phyloP scores from a whole-genome alignment of 2,797 vertebrate species.

The Malurus leucopterus region DNA sequence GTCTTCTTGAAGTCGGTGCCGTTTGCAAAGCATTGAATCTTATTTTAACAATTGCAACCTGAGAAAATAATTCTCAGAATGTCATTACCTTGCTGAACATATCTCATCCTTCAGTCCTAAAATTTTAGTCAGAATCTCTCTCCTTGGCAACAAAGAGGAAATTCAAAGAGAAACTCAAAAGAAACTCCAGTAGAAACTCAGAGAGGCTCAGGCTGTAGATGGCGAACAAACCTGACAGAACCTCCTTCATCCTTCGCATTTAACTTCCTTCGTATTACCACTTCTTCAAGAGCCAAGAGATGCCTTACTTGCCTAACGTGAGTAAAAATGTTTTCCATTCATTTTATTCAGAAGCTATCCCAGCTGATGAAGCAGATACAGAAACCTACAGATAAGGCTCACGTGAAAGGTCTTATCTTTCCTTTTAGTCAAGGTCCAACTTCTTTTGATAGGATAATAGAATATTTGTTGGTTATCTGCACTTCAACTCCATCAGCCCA shows the following conservation, averaged over 20 bases:
- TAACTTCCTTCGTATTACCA: neutral
- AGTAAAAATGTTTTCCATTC: neutral
- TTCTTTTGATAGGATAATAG: neutral
- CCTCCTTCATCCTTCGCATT: neutral
- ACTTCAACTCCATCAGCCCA: neutral
- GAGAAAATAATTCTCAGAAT: neutral
- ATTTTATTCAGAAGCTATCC: constrained; percentile 11
- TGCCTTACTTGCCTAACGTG: neutral
- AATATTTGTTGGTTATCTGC: neutral
- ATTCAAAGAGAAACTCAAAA: neutral
- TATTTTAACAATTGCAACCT: neutral
- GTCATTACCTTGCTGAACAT: neutral
- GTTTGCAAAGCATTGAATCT: neutral
- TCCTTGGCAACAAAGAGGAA: neutral
- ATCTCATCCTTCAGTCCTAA: neutral
- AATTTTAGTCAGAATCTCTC: neutral
- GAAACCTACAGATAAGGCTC: neutral
- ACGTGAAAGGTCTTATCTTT: constrained; percentile 20
- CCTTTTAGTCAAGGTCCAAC: neutral
- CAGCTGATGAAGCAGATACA: constrained; percentile 14
- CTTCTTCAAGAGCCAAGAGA: neutral
- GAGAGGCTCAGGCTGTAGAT: neutral
- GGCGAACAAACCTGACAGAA: neutral
- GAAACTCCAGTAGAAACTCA: neutral
- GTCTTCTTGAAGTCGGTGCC: neutral